phyloP scores from a whole-genome alignment of 1,140 invertebrate species.

The Drosophila pseudoananassae region DNA sequence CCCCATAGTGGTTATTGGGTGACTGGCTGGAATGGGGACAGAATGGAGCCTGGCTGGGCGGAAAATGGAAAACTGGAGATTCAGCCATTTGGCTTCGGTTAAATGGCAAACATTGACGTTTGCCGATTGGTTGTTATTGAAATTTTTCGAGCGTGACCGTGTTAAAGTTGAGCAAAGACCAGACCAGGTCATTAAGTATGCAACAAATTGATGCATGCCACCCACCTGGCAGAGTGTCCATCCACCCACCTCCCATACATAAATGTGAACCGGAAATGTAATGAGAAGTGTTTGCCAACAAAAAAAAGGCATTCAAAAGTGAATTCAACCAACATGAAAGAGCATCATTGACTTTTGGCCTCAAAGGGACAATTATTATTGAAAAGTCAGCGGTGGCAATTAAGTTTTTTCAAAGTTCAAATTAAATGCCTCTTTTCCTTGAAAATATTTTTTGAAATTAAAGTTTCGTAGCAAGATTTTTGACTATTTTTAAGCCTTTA shows the following conservation, averaged over 20 bases:
- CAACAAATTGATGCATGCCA: slow-evolving; percentile 56
- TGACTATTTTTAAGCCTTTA: not conserved
- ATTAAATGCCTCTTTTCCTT: not conserved
- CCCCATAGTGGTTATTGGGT: too few species aligned
- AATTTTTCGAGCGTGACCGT: slow-evolving; percentile 64
- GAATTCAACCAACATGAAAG: not conserved
- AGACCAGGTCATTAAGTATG: slow-evolving; percentile 52
- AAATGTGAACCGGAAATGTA: slow-evolving; percentile 7
- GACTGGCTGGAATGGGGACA: not conserved
- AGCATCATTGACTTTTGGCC: not conserved
- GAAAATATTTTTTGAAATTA: not conserved
- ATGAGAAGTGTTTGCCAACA: not conserved
- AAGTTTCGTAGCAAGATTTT: not conserved
- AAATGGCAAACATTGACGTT: slow-evolving; percentile 38
- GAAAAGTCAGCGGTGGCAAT: not conserved
- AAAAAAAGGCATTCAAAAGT: not conserved
- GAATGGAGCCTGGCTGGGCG: too few species aligned
- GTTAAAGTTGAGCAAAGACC: slow-evolving; percentile 15
- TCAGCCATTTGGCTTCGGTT: slow-evolving; percentile 14
- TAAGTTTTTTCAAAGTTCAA: too few species aligned
- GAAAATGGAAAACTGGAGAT: not conserved
- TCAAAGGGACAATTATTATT: not conserved
- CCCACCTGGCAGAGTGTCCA: not conserved
- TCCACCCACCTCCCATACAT: not conserved
- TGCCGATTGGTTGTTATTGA: slow-evolving; percentile 58